Conservation (phyloP, 2,888 invertebrate species). For the Saturnia japonica region DNA sequence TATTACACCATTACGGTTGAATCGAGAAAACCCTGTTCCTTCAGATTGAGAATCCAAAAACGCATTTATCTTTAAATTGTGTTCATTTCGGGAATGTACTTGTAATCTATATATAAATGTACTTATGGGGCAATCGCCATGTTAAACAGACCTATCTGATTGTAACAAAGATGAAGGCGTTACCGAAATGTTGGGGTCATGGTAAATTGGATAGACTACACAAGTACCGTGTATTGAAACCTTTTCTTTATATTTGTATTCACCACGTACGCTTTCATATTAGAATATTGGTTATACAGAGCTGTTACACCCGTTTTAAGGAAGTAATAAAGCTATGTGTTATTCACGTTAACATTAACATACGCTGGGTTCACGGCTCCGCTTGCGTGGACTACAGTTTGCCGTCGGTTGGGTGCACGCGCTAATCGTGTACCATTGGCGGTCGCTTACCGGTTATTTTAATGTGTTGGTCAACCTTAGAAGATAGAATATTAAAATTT, state of each 20-base stretch:
- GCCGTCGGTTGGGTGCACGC: no score
- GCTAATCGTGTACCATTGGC: no score
- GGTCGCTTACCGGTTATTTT: no score
- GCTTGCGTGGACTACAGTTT: no score
- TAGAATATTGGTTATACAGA: not conserved
- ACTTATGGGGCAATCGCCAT: conserved; percentile 43
- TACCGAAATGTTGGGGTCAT: conserved; percentile 38
- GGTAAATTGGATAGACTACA: conserved; percentile 53
- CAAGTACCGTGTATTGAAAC: conserved; percentile 50
- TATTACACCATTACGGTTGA: conserved; percentile 64
- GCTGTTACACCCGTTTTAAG: not conserved
- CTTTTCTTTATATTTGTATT: conserved; percentile 66
- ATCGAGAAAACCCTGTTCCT: conserved; percentile 57
- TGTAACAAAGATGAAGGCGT: not conserved
- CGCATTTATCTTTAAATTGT: conserved; percentile 78
- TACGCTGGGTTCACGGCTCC: no score
- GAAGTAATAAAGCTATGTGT: not conserved
- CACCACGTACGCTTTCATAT: conserved; percentile 56
- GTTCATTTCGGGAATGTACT: conserved; percentile 75
- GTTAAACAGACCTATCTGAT: conserved; percentile 28
- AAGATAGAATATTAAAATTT: no score
- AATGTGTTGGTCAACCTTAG: no score
- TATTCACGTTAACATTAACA: not conserved
- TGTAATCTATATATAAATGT: conserved; percentile 78
- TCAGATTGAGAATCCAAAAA: conserved; percentile 68